These are phyloP conservation scores for Trichechus manatus DNA, from an alignment of 2,113 vertebrate species.

Conservation along the genomic window DNA sequence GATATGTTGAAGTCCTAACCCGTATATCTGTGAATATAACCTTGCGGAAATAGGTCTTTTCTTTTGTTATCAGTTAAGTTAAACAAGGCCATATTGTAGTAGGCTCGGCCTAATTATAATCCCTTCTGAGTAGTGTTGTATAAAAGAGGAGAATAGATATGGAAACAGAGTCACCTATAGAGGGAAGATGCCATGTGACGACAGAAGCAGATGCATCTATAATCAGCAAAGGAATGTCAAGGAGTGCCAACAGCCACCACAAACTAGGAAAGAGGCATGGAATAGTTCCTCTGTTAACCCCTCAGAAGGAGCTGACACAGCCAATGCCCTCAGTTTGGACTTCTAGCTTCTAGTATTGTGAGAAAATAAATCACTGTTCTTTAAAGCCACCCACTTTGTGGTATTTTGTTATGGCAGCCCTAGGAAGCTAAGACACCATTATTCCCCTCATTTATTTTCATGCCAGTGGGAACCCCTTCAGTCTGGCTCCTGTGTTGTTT, in stretches of 20 bases:
- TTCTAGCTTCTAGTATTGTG: not conserved
- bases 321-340: not conserved
- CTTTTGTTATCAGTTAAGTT: no score
- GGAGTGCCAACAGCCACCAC: not conserved
- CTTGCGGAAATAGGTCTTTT: no score
- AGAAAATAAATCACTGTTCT: not conserved
- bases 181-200: not conserved
- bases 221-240: not conserved
- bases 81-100: no score
- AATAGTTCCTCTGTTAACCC: not conserved
- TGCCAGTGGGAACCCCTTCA: not conserved
- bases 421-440: not conserved
- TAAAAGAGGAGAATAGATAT: not conserved
- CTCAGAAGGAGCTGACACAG: not conserved
- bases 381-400: not conserved
- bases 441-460: not conserved
- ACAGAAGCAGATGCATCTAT: not conserved
- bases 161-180: not conserved
- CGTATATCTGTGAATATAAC: no score
- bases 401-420: not conserved
- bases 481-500: not conserved
- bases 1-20: no score
- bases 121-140: not conserved
- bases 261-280: not conserved
- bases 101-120: no score